Evolutionary conservation across 2,888 invertebrate genomes (phyloP).

Genomic region (Sarcophaga subvicina): DNA sequence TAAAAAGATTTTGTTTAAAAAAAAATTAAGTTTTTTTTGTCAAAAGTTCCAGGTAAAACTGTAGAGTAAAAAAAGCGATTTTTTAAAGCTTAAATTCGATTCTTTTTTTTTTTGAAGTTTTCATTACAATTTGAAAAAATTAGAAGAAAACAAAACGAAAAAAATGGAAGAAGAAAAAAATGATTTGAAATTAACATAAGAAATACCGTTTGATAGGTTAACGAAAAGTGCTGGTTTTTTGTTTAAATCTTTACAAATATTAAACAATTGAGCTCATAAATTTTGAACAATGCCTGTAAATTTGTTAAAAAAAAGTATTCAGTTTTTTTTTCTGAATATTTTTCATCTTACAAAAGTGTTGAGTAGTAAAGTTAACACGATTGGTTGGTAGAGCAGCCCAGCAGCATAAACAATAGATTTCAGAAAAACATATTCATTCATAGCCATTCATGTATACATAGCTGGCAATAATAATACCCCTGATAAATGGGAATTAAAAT

Average conservation of each 20-base stretch:
- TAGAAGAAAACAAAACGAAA: neutral
- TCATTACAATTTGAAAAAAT: neutral
- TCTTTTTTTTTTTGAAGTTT: conserved; percentile 15
- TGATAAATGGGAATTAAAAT: conserved; percentile 55
- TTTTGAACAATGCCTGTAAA: conserved; percentile 69
- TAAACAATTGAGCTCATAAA: conserved; percentile 68
- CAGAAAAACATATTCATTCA: too few species aligned
- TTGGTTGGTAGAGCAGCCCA: neutral
- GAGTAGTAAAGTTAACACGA: neutral
- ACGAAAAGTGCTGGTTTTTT: conserved; percentile 17
- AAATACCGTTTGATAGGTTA: conserved; percentile 54
- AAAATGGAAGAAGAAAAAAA: neutral
- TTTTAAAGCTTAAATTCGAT: neutral
- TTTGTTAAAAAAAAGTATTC: conserved; percentile 58
- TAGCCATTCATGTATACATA: conserved; percentile 1
- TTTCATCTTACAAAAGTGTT: conserved; percentile 10
- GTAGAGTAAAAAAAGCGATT: neutral
- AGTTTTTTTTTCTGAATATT: neutral
- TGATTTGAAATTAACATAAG: conserved; percentile 52
- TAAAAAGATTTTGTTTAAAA: neutral
- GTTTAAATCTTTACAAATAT: conserved; percentile 32
- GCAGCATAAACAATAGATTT: too few species aligned
- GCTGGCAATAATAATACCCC: conserved; percentile 24
- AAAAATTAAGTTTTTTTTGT: neutral
- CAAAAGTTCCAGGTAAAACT: neutral